phyloP scores from a whole-genome alignment of 2,797 vertebrate species.

The Paguma larvata region DNA sequence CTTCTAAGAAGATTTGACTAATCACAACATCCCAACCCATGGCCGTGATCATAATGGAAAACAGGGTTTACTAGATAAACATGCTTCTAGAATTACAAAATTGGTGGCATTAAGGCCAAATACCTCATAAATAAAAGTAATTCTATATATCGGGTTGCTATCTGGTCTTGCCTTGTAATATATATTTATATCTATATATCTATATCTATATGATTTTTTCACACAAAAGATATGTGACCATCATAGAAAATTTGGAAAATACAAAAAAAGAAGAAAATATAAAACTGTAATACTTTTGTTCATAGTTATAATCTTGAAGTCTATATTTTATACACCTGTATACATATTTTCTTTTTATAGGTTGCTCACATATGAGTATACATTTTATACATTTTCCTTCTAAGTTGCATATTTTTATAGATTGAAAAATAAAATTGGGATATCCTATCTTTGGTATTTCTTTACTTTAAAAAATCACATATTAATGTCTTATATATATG shows the following conservation, averaged over 20 bases:
- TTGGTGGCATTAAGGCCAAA: conserved; percentile 25
- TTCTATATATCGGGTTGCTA: not conserved
- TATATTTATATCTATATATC: not conserved
- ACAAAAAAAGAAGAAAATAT: conserved; percentile 3
- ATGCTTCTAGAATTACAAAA: conserved; percentile 59
- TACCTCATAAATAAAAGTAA: conserved; percentile 45
- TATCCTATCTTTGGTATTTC: conserved; percentile 6
- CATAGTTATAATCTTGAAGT: not conserved
- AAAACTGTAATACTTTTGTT: not conserved
- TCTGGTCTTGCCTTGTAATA: conserved; percentile 19
- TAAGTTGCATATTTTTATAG: not conserved
- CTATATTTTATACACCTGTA: not conserved
- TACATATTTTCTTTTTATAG: conserved; percentile 39
- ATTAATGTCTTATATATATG: not conserved
- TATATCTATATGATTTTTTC: not conserved
- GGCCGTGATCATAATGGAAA: conserved; percentile 52
- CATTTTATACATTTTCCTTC: not conserved
- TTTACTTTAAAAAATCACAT: not conserved
- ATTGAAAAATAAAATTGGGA: conserved; percentile 5
- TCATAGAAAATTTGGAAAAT: conserved; percentile 28
- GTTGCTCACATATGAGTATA: not conserved
- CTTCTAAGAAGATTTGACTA: conserved; percentile 59
- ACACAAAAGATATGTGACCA: not conserved
- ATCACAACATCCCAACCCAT: conserved; percentile 50
- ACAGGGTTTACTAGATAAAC: conserved; percentile 62